Base-by-base conservation (phyloP, 2,888 invertebrate genomes). In the Drosophila atroscutellata region DNA sequence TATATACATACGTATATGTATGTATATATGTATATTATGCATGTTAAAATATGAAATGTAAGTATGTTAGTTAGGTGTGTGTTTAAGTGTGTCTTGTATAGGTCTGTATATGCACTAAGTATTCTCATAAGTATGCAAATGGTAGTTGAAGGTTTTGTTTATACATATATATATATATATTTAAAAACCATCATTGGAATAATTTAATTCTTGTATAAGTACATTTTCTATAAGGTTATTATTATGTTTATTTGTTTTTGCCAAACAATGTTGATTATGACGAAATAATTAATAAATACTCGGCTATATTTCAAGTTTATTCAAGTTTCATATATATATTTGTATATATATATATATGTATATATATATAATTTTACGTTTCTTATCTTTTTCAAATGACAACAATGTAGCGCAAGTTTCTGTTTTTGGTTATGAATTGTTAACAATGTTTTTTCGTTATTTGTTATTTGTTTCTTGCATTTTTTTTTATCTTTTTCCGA, bases 331-430 rank as follows among this genome's bases (percentile, higher is more conserved):
- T 30, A 60, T 62, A 42, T 58, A 26, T 20, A 37, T 36, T 18
- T 37, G 26, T 51, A 3, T 42, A 26, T 45, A 13, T 20, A 20
- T 20, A 20, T 42, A 13, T 18, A 36, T 32, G 2, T 42, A 13
- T 20, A 26, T 26, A 26, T 26, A 26, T 32, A 52, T 32, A 32
- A 39, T 26, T 47, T 51, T 51, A 50, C 4, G 42, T 77, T 68
- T 83, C 50, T 47, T 66, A 70, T 78, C 54, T 52, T 50, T 68
- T 70, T 71, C 56, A 87, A 79, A 76, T 80, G 88, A 88, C 88
- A 83, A 83, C 86, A 84, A 84, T 81, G 80, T 83, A 83, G 75
- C 79, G 74, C 75, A 86, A 83, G 77, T 73, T 75, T 55, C 3
- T 54, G 15, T 15, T 67, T 74, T 67, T 63, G 60, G 39, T 59